phyloP scores from a whole-genome alignment of 2,113 vertebrate genomes.

The Ptilonorhynchus violaceus region DNA sequence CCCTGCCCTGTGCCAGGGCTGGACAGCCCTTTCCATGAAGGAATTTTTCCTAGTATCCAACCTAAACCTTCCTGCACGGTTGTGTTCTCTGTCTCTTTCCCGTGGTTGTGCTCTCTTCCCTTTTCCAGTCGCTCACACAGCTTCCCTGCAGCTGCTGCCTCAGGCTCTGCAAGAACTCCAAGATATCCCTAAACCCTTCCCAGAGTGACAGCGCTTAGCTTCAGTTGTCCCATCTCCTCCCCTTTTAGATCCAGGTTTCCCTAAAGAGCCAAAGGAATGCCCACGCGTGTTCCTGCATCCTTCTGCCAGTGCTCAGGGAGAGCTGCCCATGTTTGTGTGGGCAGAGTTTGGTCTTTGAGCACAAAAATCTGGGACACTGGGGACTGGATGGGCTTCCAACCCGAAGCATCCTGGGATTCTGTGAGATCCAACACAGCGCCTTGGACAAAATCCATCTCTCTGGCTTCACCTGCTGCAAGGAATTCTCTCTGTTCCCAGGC shows the following conservation, averaged over 20 bases:
- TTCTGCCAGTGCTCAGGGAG: neutral
- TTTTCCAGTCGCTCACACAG: accelerated
- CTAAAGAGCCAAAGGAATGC: neutral
- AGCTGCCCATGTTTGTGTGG: accelerated
- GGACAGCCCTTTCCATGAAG: neutral
- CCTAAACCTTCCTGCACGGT: neutral
- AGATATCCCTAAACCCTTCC: neutral
- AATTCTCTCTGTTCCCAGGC: neutral
- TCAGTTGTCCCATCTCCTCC: neutral
- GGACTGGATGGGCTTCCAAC: neutral
- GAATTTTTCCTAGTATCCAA: accelerated
- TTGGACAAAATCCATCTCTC: neutral
- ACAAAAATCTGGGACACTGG: neutral
- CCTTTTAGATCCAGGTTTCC: neutral
- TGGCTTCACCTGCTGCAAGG: neutral
- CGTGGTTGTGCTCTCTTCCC: neutral
- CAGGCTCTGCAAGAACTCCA: neutral
- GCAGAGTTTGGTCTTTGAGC: neutral
- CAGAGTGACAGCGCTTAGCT: neutral
- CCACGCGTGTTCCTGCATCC: neutral
- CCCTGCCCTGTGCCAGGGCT: neutral
- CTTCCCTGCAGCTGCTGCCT: neutral
- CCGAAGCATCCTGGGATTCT: neutral
- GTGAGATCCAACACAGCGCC: accelerated
- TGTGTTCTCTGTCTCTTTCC: neutral